A percentile compares a stretch with the other conserved stretches of the same genome.
Evolutionary conservation across 2,113 vertebrate genomes (phyloP).

Genomic region (Oryzias celebensis): DNA sequence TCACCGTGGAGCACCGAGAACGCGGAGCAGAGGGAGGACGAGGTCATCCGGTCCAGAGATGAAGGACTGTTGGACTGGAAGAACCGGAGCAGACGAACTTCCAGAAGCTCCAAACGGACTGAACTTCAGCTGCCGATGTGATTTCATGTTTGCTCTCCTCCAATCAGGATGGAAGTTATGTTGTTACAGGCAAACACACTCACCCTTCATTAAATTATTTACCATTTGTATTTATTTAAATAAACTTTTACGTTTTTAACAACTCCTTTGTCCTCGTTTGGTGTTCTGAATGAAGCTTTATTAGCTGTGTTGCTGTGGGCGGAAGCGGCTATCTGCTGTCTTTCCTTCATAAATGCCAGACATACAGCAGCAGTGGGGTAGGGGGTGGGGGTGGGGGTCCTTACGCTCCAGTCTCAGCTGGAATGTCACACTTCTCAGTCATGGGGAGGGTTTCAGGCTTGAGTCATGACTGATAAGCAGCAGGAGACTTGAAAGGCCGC

Average conservation of each 20-base stretch:
- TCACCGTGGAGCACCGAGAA: constrained; percentile 61
- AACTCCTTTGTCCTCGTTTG: constrained; percentile 6
- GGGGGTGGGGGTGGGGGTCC: constrained; percentile 49
- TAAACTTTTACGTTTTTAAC: constrained; percentile 77
- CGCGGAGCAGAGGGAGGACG: constrained; percentile 74
- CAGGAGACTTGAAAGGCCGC: constrained; percentile 26
- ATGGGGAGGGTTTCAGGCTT: constrained; percentile 23
- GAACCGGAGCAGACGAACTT: constrained; percentile 28
- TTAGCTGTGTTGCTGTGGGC: constrained; percentile 1
- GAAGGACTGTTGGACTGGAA: constrained; percentile 66
- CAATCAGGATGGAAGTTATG: constrained; percentile 74
- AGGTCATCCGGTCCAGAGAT: constrained; percentile 68
- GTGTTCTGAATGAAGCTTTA: not conserved
- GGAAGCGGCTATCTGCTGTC: constrained; percentile 8
- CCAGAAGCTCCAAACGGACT: constrained; percentile 64
- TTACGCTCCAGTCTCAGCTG: constrained; percentile 57
- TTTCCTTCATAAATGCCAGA: constrained; percentile 46
- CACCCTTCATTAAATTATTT: constrained; percentile 86
- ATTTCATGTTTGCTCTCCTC: constrained; percentile 61
- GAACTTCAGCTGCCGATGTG: constrained; percentile 60
- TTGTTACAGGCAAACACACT: constrained; percentile 65
- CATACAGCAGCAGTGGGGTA: constrained; percentile 13
- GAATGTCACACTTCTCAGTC: constrained; percentile 54
- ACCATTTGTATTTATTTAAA: constrained; percentile 91
- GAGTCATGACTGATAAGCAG: constrained; percentile 57